Base-by-base conservation (phyloP, 2,113 vertebrate species). In the Gasterosteus aculeatus region DNA sequence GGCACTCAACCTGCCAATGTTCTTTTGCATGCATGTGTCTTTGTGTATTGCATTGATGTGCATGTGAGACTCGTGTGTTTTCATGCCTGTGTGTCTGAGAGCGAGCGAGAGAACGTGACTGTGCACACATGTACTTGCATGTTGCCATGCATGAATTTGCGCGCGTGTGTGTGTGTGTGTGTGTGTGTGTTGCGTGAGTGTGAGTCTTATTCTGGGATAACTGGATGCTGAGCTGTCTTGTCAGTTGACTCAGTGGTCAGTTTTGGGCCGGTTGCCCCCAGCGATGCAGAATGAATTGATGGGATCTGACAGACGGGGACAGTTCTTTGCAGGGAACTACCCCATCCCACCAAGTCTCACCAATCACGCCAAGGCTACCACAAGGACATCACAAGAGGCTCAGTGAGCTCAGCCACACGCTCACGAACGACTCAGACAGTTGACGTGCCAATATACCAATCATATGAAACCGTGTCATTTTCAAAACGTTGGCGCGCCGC, bases 211-310 rank as follows among this genome's bases (percentile, higher is more conserved):
- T 82, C 79, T 74, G 60, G 57, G 41, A 76, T 87, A 78, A 82
- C 75, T 83, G 80, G 87, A 91, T 78, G 83, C 78, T 92, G 90
- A 93, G 80, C 73, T 49, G 89, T 88, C 85, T 87, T 94, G 91
- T 93, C 92, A 91, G 88, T 91, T 92, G 85, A 90, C 81, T 92
- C 90, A 83, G 85, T 91, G 92, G 92, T 93, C 92, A 92, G 85
- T 94, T 94, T 85, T 85, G 85, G 85, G 89, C 84, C 73, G 29
- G 39, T 44, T 68, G 87, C 89, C 85, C 80, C 60, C 56, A 85
- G 92, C 87, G 31, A 56, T 69, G 75, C 56, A 42, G 73, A 51
- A 46, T 51, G 57, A 80, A 88, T 59, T 90, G 89, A 93, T 92
- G 75, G 76, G 86, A 86, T 88, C 74, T 89, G 92, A 93, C 92